Percentiles rank a stretch among this genome's conserved stretches.
These are phyloP conservation scores for Pentamera pediparva DNA, from an alignment of 53 echinoderm and acorn worm genomes.

Conservation along the genomic window DNA sequence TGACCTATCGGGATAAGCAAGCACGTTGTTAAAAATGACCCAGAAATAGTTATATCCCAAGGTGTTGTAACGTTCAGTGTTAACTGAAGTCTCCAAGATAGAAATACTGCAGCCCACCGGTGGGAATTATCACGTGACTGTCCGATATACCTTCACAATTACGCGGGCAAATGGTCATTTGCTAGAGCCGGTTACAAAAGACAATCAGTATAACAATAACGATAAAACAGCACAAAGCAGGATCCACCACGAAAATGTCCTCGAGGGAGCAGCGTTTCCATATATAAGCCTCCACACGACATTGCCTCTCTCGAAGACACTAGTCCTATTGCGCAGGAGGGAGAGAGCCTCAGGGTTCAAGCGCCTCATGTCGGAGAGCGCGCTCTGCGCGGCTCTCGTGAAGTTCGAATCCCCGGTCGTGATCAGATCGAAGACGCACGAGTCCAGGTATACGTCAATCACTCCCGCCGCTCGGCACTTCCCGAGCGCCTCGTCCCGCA, in stretches of 20 bases:
- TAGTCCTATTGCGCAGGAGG: conserved; percentile 72
- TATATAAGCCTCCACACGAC: conserved; percentile 31
- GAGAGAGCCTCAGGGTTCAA: conserved; percentile 80
- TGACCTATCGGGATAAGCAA: no score
- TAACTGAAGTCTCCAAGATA: no score
- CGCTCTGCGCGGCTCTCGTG: conserved; percentile 81
- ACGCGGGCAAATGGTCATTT: no score
- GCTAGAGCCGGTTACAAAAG: no score
- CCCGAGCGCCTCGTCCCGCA: conserved; percentile 47
- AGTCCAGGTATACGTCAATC: conserved; percentile 84
- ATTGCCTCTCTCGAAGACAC: conserved; percentile 68
- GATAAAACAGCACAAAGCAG: no score
- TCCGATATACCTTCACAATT: no score
- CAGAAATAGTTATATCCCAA: no score
- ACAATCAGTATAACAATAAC: no score
- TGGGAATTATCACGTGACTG: no score
- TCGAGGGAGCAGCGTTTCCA: conserved; percentile 46
- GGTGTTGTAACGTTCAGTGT: no score
- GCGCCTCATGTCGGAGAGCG: conserved; percentile 67
- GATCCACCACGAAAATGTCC: conserved; percentile 17
- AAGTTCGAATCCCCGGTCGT: conserved; percentile 95
- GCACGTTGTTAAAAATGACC: no score
- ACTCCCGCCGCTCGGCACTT: conserved; percentile 76
- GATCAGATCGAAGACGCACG: conserved; percentile 94
- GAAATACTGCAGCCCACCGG: no score